Evolutionary conservation across 1,140 invertebrate genomes (phyloP).

Genomic region (Atopsyche davidsoni): DNA sequence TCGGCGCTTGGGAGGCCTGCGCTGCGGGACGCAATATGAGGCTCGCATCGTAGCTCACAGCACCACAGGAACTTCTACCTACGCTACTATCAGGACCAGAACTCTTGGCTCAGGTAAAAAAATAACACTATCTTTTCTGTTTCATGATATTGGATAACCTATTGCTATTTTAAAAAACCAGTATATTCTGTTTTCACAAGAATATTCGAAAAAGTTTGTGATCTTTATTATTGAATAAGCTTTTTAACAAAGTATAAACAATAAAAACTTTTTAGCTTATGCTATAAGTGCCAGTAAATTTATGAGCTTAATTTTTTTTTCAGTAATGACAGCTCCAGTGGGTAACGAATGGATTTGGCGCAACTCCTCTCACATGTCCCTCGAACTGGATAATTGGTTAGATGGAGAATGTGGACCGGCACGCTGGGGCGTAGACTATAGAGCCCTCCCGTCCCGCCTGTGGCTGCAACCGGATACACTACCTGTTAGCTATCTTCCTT

Average conservation of each 20-base stretch:
- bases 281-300: not conserved
- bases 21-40: conserved; percentile 26
- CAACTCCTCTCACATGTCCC: conserved; percentile 42
- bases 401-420: conserved; percentile 45
- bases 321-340: conserved; percentile 42
- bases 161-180: not conserved
- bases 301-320: not conserved
- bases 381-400: conserved; percentile 44
- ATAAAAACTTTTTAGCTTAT: not conserved
- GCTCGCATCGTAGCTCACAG: conserved; percentile 13
- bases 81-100: conserved; percentile 9
- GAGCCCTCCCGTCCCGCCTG: conserved; percentile 34
- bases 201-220: not conserved
- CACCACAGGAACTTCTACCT: conserved; percentile 22
- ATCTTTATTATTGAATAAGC: too few relatives aligned
- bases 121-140: too few relatives aligned
- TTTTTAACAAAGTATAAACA: not conserved
- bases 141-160: too few relatives aligned
- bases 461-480: conserved; percentile 14
- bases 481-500: too few relatives aligned
- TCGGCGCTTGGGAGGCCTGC: conserved; percentile 14
- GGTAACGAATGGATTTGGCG: conserved; percentile 48
- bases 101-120: conserved; percentile 27
- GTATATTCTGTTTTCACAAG: not conserved
- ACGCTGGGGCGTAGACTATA: conserved; percentile 43